Conservation (phyloP, 2,888 invertebrate genomes). For the Pogonocherus hispidulus region DNA sequence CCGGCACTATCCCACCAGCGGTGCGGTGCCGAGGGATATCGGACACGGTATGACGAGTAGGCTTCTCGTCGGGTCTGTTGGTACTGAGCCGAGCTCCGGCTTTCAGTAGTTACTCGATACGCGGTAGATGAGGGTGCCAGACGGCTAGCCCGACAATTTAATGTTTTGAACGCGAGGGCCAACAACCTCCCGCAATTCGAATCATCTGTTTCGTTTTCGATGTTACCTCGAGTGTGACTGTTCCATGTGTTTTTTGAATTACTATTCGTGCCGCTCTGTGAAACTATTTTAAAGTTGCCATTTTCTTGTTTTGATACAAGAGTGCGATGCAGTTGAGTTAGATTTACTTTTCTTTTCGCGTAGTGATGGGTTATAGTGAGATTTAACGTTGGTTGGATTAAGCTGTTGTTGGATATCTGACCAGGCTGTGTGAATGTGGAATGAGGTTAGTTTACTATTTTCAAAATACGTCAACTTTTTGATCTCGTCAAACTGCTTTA, state of each 20-base stretch:
- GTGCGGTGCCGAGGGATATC: slow-evolving; percentile 32
- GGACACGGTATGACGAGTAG: slow-evolving; percentile 30
- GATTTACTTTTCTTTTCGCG: slow-evolving; percentile 21
- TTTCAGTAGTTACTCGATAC: slow-evolving; percentile 33
- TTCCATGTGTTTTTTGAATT: slow-evolving; percentile 34
- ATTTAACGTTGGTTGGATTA: slow-evolving; percentile 36
- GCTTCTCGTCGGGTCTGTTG: slow-evolving; percentile 15
- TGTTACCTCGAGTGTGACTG: slow-evolving; percentile 31
- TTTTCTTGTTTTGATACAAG: slow-evolving; percentile 7
- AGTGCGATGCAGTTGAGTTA: slow-evolving; percentile 5
- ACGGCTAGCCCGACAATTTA: slow-evolving; percentile 7
- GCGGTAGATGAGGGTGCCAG: slow-evolving; percentile 6
- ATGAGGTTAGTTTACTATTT: slow-evolving; percentile 50
- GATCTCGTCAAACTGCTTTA: too few relatives aligned
- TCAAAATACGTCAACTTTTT: background rate
- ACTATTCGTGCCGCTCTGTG: slow-evolving; percentile 15
- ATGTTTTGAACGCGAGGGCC: slow-evolving; percentile 36
- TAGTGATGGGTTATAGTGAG: slow-evolving; percentile 34
- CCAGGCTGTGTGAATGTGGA: slow-evolving; percentile 51
- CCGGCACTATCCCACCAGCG: slow-evolving; percentile 19
- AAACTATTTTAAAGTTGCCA: slow-evolving; percentile 27
- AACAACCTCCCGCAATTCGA: slow-evolving; percentile 43
- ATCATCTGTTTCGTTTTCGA: slow-evolving; percentile 27
- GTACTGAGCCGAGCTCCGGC: slow-evolving; percentile 12
- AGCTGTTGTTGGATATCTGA: slow-evolving; percentile 24